Evolutionary conservation across 2,797 vertebrate genomes (phyloP).

Genomic region (Hapalemur alaotrensis): DNA sequence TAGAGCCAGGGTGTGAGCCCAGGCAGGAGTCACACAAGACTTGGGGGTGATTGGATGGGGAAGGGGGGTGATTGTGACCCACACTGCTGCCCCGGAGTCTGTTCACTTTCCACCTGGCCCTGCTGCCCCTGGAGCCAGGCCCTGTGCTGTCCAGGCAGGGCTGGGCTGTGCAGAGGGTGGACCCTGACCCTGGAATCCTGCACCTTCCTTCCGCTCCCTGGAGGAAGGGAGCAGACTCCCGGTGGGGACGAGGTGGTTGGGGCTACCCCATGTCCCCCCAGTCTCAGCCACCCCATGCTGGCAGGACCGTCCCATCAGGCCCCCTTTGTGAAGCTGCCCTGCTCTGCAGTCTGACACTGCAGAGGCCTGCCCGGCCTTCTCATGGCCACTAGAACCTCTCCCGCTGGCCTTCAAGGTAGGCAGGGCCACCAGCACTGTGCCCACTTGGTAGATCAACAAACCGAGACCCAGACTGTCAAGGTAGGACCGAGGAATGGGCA

Average conservation of each 20-base stretch:
- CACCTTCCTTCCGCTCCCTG: background rate
- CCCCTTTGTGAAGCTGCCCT: background rate
- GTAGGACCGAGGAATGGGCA: background rate
- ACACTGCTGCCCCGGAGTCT: background rate
- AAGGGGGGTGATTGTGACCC: background rate
- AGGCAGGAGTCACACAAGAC: background rate
- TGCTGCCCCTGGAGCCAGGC: background rate
- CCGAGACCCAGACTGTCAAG: background rate
- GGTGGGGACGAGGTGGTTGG: background rate
- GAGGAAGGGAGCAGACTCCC: background rate
- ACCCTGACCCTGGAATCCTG: background rate
- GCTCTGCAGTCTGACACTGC: accelerated
- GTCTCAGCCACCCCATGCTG: background rate
- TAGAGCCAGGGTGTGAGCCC: background rate
- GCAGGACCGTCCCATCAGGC: background rate
- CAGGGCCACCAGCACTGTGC: background rate
- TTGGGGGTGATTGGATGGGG: background rate
- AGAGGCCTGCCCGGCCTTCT: background rate
- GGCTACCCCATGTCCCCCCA: no score
- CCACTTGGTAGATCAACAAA: background rate
- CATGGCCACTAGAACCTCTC: background rate
- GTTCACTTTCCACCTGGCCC: background rate
- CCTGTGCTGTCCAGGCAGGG: background rate
- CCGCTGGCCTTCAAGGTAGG: background rate
- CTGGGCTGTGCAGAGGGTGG: background rate